These are phyloP conservation scores for Coilia nasus DNA, from an alignment of 2,797 vertebrate genomes.

Conservation along the genomic window DNA sequence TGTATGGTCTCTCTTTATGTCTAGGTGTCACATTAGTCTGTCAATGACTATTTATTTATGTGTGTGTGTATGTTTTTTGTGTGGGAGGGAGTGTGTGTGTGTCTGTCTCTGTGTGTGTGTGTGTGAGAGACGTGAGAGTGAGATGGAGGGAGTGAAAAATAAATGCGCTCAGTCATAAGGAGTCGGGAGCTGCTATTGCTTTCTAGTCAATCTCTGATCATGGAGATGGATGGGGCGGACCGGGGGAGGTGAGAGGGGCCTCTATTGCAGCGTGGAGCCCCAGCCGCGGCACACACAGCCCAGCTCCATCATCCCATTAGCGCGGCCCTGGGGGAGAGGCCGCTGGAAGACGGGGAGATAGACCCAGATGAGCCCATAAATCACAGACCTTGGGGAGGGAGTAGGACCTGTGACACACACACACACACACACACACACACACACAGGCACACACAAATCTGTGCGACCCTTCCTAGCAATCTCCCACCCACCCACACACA, in stretches of 20 bases:
- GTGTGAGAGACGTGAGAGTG: background rate
- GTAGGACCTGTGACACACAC: conserved; percentile 45
- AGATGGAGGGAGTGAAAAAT: conserved; percentile 26
- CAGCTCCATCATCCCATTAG: conserved; percentile 84
- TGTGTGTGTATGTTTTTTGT: conserved; percentile 24
- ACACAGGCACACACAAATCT: conserved; percentile 9
- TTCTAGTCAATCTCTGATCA: conserved; percentile 58
- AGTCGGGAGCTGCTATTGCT: conserved; percentile 53
- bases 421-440: conserved; percentile 21
- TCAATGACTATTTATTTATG: background rate
- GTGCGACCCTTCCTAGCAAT: too few species aligned
- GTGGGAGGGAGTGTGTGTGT: background rate
- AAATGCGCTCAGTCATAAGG: conserved; percentile 31
- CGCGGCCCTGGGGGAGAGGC: conserved; percentile 63
- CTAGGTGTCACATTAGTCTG: background rate
- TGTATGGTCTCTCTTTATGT: background rate
- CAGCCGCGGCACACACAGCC: conserved; percentile 65
- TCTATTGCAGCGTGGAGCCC: conserved; percentile 58
- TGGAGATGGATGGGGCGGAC: conserved; percentile 72
- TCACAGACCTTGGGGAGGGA: conserved; percentile 63
- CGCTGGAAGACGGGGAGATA: conserved; percentile 64
- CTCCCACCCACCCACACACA: background rate
- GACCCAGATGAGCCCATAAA: conserved; percentile 81
- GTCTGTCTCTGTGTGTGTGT: conserved; percentile 5
- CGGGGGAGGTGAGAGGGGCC: conserved; percentile 67